These are phyloP conservation scores for Drosophila suboccidentalis DNA, from an alignment of 2,888 invertebrate species.

Conservation along the genomic window DNA sequence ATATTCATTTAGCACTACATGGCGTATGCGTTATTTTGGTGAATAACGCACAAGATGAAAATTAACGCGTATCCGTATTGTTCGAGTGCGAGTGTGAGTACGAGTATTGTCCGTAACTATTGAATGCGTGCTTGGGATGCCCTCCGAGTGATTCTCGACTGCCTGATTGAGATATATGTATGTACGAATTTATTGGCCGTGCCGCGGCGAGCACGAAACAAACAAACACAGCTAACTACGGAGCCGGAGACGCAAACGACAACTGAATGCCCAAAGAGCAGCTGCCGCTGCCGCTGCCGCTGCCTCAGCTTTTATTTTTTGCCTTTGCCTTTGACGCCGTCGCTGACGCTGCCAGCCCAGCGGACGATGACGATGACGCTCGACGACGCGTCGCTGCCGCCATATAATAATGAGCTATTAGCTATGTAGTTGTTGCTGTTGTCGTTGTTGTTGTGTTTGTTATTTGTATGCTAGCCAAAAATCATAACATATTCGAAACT, in stretches of 20 bases:
- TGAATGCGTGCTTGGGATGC: conserved; percentile 49
- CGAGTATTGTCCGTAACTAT: conserved; percentile 4
- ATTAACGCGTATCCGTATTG: conserved; percentile 40
- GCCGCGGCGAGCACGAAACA: conserved; percentile 37
- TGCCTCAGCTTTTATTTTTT: conserved; percentile 20
- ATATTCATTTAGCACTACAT: conserved; percentile 43
- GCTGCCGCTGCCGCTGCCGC: conserved; percentile 45
- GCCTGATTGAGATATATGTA: conserved; percentile 74
- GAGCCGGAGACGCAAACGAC: conserved; percentile 62
- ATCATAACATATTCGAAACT: conserved; percentile 34
- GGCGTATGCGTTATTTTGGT: conserved; percentile 65
- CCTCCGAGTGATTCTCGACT: conserved; percentile 62
- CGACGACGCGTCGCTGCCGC: conserved; percentile 36
- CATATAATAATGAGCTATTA: conserved; percentile 62
- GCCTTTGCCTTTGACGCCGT: conserved; percentile 39
- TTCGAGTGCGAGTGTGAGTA: conserved; percentile 8
- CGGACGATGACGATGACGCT: conserved; percentile 36
- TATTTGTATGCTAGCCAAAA: conserved; percentile 49
- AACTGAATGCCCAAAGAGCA: conserved; percentile 56
- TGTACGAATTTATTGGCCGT: conserved; percentile 25
- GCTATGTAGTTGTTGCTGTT: conserved; percentile 26
- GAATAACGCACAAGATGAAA: conserved; percentile 1
- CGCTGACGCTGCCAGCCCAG: conserved; percentile 24
- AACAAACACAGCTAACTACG: conserved; percentile 55
- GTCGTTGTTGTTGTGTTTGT: conserved; percentile 9